Evolutionary conservation across 2,888 invertebrate genomes (phyloP).

Genomic region (Lasioglossum malachurum): DNA sequence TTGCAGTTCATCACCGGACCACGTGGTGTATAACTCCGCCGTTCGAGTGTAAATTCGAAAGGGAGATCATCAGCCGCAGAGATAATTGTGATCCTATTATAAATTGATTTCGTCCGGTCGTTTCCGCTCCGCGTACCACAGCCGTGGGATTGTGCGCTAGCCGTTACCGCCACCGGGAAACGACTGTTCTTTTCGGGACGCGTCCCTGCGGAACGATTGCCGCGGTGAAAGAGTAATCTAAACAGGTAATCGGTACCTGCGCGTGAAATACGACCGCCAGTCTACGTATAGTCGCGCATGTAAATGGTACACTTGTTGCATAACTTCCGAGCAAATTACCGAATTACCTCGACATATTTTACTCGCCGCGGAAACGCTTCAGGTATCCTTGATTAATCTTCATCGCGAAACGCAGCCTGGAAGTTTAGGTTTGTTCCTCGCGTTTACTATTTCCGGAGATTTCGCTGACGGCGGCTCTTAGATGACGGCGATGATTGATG

Average conservation of each 20-base stretch:
- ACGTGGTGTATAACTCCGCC: constrained; percentile 46
- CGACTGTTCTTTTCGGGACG: constrained; percentile 9
- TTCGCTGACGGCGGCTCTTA: too few relatives aligned
- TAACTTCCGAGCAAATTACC: neutral
- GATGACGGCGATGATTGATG: too few relatives aligned
- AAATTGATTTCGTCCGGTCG: constrained; percentile 68
- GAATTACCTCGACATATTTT: neutral
- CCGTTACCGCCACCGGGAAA: neutral
- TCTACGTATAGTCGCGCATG: neutral
- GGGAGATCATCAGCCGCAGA: constrained; percentile 79
- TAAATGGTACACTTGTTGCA: constrained; percentile 5
- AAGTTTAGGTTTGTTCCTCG: neutral
- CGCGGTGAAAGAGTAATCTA: constrained; percentile 21
- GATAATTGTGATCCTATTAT: constrained; percentile 78
- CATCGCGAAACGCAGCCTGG: neutral
- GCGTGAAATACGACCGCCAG: neutral
- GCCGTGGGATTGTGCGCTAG: neutral
- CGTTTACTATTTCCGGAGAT: neutral
- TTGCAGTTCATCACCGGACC: constrained; percentile 42
- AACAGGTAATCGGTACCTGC: constrained; percentile 11
- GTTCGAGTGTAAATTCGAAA: constrained; percentile 74
- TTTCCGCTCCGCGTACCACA: constrained; percentile 29
- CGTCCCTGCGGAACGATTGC: constrained; percentile 3
- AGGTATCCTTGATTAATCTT: neutral
- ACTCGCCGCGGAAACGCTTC: neutral